Evolutionary conservation across 2,113 vertebrate genomes (phyloP).

Genomic region (Pionites leucogaster): DNA sequence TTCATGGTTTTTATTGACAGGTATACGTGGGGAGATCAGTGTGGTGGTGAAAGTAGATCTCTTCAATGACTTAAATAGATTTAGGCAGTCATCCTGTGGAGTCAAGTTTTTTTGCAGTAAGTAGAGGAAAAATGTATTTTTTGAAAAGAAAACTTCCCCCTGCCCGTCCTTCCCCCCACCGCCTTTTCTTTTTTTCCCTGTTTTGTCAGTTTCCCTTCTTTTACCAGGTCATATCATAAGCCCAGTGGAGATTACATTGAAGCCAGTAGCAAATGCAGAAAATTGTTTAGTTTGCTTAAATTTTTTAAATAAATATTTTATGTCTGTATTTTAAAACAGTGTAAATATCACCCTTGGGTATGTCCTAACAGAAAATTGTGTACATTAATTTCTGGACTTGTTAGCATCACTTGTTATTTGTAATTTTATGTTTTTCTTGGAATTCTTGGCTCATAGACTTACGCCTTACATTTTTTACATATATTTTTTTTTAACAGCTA

Average conservation of each 20-base stretch:
- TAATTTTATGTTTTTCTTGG: neutral
- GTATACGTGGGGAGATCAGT: constrained; percentile 97
- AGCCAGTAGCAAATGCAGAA: neutral
- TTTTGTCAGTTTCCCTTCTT: neutral
- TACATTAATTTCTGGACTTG: neutral
- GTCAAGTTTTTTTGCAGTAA: constrained; percentile 99
- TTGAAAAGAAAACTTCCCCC: neutral
- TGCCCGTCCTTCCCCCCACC: rapidly evolving
- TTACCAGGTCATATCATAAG: neutral
- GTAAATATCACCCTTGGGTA: neutral
- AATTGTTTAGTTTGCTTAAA: neutral
- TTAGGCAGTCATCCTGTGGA: constrained; percentile 97
- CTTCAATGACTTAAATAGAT: constrained; percentile 97
- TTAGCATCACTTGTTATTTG: neutral
- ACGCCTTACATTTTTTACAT: neutral
- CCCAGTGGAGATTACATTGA: neutral
- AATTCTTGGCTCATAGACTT: neutral
- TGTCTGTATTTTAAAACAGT: neutral
- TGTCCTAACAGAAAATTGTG: neutral
- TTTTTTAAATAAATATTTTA: neutral
- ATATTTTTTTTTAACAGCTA: constrained; percentile 75
- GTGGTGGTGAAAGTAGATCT: constrained; percentile 97
- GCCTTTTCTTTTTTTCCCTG: neutral
- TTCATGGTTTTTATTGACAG: constrained; percentile 52
- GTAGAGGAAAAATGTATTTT: constrained; percentile 57